Conservation (phyloP, 2,888 invertebrate genomes). For the Dryobota labecula region DNA sequence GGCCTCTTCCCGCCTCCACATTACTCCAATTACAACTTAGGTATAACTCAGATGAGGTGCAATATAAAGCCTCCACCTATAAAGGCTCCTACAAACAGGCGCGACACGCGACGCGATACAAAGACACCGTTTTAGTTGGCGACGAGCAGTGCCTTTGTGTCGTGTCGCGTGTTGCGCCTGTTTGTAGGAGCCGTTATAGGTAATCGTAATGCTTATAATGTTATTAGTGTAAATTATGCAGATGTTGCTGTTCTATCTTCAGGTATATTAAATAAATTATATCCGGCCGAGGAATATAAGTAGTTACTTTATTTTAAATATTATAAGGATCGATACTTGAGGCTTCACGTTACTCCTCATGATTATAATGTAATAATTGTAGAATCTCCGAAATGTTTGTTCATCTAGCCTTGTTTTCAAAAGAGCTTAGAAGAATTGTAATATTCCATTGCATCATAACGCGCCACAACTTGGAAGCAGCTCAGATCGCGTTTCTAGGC, state of each 20-base stretch:
- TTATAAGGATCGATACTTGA: neutral
- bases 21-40: conserved; percentile 35
- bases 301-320: conserved; percentile 6
- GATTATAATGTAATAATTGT: neutral
- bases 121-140: too few species aligned
- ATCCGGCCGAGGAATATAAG: neutral
- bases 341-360: neutral
- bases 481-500: conserved; percentile 54
- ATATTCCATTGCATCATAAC: conserved; percentile 56
- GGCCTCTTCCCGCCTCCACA: conserved; percentile 26
- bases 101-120: too few species aligned
- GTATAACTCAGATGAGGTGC: conserved; percentile 19
- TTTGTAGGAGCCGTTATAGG: too few species aligned
- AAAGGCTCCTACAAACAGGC: too few species aligned
- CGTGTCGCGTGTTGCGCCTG: too few species aligned
- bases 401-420: neutral
- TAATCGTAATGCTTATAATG: conserved; percentile 9
- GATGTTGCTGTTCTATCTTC: neutral
- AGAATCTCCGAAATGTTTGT: neutral
- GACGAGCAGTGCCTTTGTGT: too few species aligned
- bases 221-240: conserved; percentile 22
- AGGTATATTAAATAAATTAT: neutral
- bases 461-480: conserved; percentile 43
- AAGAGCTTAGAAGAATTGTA: conserved; percentile 17
- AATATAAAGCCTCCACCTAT: too few species aligned